These are phyloP conservation scores for Anguilla marmorata DNA, from an alignment of 2,797 vertebrate species.

Conservation along the genomic window DNA sequence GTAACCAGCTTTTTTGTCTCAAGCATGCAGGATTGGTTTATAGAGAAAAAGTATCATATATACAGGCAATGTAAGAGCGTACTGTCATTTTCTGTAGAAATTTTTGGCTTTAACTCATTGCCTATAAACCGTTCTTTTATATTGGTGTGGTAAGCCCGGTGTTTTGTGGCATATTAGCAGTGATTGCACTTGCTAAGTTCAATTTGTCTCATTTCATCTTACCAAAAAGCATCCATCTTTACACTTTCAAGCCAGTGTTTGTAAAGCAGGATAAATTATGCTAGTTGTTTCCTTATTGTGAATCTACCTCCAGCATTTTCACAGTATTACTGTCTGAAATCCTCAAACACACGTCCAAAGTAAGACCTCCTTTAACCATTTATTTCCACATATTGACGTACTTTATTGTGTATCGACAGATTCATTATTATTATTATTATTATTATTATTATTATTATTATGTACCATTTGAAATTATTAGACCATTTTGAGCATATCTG, in stretches of 20 bases:
- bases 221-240: constrained; percentile 1
- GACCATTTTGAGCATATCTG: background rate
- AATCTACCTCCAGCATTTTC: constrained; percentile 59
- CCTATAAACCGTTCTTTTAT: background rate
- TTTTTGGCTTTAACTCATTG: constrained; percentile 7
- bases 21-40: background rate
- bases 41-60: background rate
- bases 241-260: constrained; percentile 27
- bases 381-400: background rate
- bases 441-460: constrained; percentile 19
- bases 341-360: constrained; percentile 1
- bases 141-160: background rate
- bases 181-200: background rate
- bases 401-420: background rate
- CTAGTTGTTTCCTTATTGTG: constrained; percentile 39
- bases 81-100: background rate
- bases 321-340: background rate
- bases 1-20: background rate
- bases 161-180: background rate
- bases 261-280: background rate
- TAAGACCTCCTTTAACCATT: background rate
- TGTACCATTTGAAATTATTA: background rate
- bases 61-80: background rate
- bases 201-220: background rate
- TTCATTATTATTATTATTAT: constrained; percentile 38